Base-by-base conservation (phyloP, 2,888 invertebrate genomes). In the Drosophila paracracens region DNA sequence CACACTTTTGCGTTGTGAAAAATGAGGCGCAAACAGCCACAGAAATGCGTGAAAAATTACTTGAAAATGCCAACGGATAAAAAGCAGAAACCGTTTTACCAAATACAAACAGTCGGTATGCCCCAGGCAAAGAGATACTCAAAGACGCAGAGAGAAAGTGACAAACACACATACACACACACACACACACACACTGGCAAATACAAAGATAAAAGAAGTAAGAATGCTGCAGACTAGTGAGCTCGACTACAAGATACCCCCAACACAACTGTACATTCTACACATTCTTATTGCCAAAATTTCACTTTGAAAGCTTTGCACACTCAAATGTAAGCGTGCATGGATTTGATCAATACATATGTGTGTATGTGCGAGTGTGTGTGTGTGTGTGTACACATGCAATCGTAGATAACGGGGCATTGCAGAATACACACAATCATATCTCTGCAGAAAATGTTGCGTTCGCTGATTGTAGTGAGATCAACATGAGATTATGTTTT, bases 31-130 rank as follows among this genome's bases (percentile, higher is more conserved):
- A 88, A 88, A 86, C 90, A 88, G 89, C 90, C 90, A 83, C 86
- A 88, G 87, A 90, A 89, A 90, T 86, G 90, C 89, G 88, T 90
- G 89, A 90, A 89, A 86, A 86, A 89, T 85, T 89, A 85, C 90
- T 89, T 88, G 77, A 80, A 89, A 85, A 85, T 82, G 77, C 90
- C 86, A 88, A 62, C 82, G 86, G 83, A 89, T 89, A 85, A 89
- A 88, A 80, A 76, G 68, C 70, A 76, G 67, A 70, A 81, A 81
- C 63, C 72, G 71, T 73, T 78, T 81, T 81, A 77, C 73, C 74
- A 81, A 75, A 87, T 70, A 87, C 63, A 84, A 76, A 74, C 69
- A 83, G 70, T 77, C 74, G 77, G 72, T 81, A 54, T 67, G 77
- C 81, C 77, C 51, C 36, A 51, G 58, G 72, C 71, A 63, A 53